Evolutionary conservation across 1,140 invertebrate genomes (phyloP), one percentile per base, ranked within the genome.

Genomic region (Brachionus plicatilis): DNA sequence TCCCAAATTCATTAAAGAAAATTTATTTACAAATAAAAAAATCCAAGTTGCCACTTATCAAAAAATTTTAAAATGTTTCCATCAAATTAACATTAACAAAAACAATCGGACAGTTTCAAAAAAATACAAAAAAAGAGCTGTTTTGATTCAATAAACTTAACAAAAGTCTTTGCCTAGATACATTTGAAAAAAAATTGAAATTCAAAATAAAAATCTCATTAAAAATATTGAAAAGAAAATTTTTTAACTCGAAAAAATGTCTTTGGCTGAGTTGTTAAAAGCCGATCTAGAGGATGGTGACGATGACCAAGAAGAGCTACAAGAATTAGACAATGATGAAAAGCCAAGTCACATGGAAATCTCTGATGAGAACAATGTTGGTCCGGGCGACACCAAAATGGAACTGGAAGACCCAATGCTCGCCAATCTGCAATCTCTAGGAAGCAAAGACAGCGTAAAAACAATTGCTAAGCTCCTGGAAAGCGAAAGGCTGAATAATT

Each of bases 241-340:
- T 33, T 7, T 85, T 85, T 27, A 45, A 29, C 4, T 20, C n/a
- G 2, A 45, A 27, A 33, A 43, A 47, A 98, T 98, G 96, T 98
- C 96, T 88, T 90, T 98, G 85, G 96, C 95, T 0, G 96, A 98
- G 87, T 96, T 98, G 91, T 90, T 98, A 68, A 90, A 97, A 45
- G 96, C 96, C 37, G 96, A 97, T 92, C 92, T 97, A 47, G 96
- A 97, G 90, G 95, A 96, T 87, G 88, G 86, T 8, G 87, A 87
- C 14, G 87, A 87, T 14, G 68, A 80, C 14, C 70, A 66, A 43
- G 43, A 68, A 33, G 50, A 60, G 37, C 27, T 75, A 68, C 45
- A 47, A 14, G 93, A 94, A 86, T 53, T 87, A 87, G 43, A 85
- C 86, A 43, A 86, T 88, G 29, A 86, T 86, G 20, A 87, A 87